Evolutionary conservation across 2,888 invertebrate genomes (phyloP), one percentile per base, ranked within the genome.

Genomic region (Sepiola atlantica): DNA sequence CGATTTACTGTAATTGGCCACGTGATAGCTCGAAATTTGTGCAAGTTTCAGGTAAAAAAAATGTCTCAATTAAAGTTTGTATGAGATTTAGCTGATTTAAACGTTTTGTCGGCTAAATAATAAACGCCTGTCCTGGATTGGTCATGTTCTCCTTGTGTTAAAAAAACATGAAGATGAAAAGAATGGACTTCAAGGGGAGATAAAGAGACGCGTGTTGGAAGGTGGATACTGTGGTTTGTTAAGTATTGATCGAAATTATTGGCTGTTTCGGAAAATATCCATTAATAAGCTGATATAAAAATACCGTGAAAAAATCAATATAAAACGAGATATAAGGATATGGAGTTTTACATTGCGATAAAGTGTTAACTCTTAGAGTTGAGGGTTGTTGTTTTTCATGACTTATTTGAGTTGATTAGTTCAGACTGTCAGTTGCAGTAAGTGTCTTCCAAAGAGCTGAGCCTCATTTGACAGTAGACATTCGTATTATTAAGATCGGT

Each of bases 381-480:
- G 14, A 77, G n/a, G 16, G 32, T 32, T 16, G 32, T n/a, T 32
- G n/a, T 45, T 45, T 4, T 45, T 77, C n/a, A 77, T 77, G n/a
- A 77, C 3, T 77, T n/a, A 14, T 77, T n/a, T 77, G 32, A n/a
- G 32, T 77, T 16, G 14, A 77, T n/a, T 32, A n/a, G 77, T 4
- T 45, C 45, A 45, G 32, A n/a, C 32, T 45, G 4, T 92, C 55
- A 92, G n/a, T 92, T 92, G 55, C 45, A 92, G 55, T 92, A 55
- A 28, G 45, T 55, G 55, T 92, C 55, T 14, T 92, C 55, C 28
- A 55, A 18, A 55, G 92, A 92, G n/a, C 55, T 55, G 14, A 92
- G 55, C 20, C n/a, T 45, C 92, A 92, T 92, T 92, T 92, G 54
- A 28, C 92, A 92, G 24, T 92, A 92, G 28, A 92, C 92, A n/a